Base-by-base conservation (phyloP, 2,888 invertebrate genomes). In the Melanostoma mellinum region DNA sequence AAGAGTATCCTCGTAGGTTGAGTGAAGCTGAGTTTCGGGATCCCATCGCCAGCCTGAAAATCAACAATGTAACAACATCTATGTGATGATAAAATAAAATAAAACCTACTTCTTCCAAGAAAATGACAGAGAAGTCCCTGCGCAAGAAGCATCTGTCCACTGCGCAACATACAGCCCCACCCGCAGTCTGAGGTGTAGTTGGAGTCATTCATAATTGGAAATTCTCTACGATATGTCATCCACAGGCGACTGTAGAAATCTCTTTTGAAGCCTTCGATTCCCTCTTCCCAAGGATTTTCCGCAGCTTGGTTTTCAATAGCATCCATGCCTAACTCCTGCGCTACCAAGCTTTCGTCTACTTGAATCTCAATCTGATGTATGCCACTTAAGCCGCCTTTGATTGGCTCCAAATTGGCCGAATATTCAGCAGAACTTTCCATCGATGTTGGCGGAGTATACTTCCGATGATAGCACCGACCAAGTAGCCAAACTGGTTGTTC, bases 91-190 rank as follows among this genome's bases (percentile, higher is more conserved):
- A 36, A 44, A 2, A 52, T 8, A 35, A 35, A 42, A 0, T 2
- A 42, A 30, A 50, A 88, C 87, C 89, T 91, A 93, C 94, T 95
- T 91, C 97, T 93, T 65, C 97, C 96, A 68, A 98, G 92, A 90
- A 97, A 96, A 89, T 97, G 97, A 86, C 94, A 94, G 50, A 97
- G 93, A 73, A 98, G 92, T 8, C 96, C 97, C 90, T 98, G 97
- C 0, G 97, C 97, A 78, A 98, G 91, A 91, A 98, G 92, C 98
- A 98, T 98, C 92, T 98, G 98, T 6, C 97, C 97, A 91, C 96
- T 96, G 60, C 98, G 93, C 33, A 94, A 88, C 94, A 94, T 94
- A 88, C 98, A 98, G 0, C 98, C 98, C 98, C 98, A 98, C 3
- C 98, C 98, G 91, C 97, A 97, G 90, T 98, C 98, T 3, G 97